Conservation (phyloP, 2,113 vertebrate species). For the Gymnogyps californianus region DNA sequence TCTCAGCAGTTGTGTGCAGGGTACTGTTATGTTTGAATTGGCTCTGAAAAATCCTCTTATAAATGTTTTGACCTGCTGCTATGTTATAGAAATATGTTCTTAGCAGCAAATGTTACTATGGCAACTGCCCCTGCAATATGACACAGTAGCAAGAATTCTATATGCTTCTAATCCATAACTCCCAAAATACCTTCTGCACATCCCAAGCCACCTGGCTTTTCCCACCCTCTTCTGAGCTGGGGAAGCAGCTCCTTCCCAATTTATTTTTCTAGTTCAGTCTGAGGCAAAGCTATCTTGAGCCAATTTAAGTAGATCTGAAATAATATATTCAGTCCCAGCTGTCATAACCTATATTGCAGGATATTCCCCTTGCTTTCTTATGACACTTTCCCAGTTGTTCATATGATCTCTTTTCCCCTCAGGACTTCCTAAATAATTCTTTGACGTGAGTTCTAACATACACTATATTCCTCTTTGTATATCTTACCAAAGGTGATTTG, state of each 20-base stretch:
- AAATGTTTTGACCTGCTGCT: not conserved
- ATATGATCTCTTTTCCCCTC: not conserved
- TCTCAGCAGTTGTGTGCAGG: not conserved
- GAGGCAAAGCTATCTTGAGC: not conserved
- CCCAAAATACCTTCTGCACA: constrained; percentile 38
- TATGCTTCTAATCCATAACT: not conserved
- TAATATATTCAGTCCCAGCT: constrained; percentile 4
- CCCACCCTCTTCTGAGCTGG: not conserved
- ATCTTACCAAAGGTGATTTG: not conserved
- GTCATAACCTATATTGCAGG: constrained; percentile 20
- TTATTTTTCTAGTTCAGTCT: constrained; percentile 47
- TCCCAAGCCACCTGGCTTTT: constrained; percentile 47
- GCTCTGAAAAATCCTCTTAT: not conserved
- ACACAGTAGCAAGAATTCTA: not conserved
- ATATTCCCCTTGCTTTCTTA: not conserved
- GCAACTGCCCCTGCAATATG: not conserved
- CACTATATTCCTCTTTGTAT: not conserved
- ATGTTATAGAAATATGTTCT: not conserved
- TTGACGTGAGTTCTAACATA: not conserved
- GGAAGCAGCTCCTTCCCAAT: not conserved
- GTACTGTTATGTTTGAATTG: not conserved
- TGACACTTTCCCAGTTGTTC: not conserved
- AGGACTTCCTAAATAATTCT: not conserved
- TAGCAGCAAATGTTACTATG: not conserved
- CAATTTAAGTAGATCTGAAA: not conserved